Evolutionary conservation across 1,140 invertebrate genomes (phyloP), one percentile per base, ranked within the genome.

Genomic region (Leguminivora glycinivorella): DNA sequence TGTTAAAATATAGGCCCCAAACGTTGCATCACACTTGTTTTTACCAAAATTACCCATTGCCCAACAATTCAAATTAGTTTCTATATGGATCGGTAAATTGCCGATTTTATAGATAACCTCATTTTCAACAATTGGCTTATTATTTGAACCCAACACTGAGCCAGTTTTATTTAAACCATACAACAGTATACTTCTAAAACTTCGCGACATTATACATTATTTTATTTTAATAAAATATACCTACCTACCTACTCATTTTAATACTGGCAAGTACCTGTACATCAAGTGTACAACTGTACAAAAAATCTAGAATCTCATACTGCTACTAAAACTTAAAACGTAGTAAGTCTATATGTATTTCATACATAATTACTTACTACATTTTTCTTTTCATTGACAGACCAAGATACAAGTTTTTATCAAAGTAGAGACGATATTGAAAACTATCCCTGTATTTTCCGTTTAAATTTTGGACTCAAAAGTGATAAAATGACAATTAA

Each of bases 401-500:
- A n/a, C n/a, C n/a, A n/a, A n/a, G n/a, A n/a, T n/a, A 14, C 34
- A 38, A 0, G 10, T 38, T 38, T 38, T 14, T 12, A 14, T 12
- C 1, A 2, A 3, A 29, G 26, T 29, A 29, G 26, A 5, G 5
- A 29, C 2, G 26, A 29, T 38, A 38, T 38, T 14, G n/a, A 31
- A 31, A 31, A 31, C 7, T 43, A n/a, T 17, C 3, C 9, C 4
- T 43, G 1, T 43, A 43, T n/a, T 43, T 1, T 19, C 19, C 17
- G 17, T 6, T 10, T 22, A 10, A 52, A 22, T 5, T 19, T 10
- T 52, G n/a, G 19, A 52, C n/a, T 9, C 1, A 9, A 63, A 31
- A 31, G 25, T 29, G 58, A 4, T 38, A 75, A 67, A 4, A 85
- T 85, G 83, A 87, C 83, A 2, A 74, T 88, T 0, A 78, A 71